Conservation (phyloP, 2,888 invertebrate genomes). For the Pharmacophagus antenor region DNA sequence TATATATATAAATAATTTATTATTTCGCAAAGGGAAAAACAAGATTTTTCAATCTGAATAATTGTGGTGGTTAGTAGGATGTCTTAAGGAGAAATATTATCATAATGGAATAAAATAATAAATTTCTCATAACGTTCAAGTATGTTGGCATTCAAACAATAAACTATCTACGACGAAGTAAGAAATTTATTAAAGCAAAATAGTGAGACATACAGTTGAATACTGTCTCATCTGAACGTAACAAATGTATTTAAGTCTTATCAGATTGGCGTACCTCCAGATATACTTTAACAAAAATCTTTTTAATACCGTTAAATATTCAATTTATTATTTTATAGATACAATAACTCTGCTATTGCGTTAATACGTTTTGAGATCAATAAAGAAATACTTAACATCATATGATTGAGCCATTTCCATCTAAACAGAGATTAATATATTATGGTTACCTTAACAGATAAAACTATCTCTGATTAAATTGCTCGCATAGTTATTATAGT, state of each 20-base stretch:
- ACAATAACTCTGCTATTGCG: slow-evolving; percentile 3
- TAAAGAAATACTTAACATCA: neutral
- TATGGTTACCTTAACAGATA: neutral
- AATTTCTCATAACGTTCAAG: neutral
- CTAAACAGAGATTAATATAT: neutral
- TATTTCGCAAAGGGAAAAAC: too few species aligned
- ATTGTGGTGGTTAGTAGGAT: too few species aligned
- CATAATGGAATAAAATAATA: neutral
- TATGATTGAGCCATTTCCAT: too few species aligned
- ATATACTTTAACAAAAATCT: slow-evolving; percentile 2
- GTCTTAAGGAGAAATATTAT: too few species aligned
- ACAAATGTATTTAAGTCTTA: slow-evolving; percentile 13
- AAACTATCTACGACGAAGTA: neutral
- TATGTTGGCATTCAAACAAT: neutral
- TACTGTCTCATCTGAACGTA: slow-evolving; percentile 2
- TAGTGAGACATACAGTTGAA: slow-evolving; percentile 4
- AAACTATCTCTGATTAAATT: too few species aligned
- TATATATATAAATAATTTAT: too few species aligned
- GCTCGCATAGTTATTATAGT: too few species aligned
- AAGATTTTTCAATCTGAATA: too few species aligned
- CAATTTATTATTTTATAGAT: slow-evolving; percentile 5
- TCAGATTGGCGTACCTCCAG: slow-evolving; percentile 10
- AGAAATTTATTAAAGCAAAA: slow-evolving; percentile 13
- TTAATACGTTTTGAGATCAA: neutral
- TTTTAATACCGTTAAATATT: slow-evolving; percentile 1